Evolutionary conservation across 2,888 invertebrate genomes (phyloP).

Genomic region (Hyposoter dolosus): DNA sequence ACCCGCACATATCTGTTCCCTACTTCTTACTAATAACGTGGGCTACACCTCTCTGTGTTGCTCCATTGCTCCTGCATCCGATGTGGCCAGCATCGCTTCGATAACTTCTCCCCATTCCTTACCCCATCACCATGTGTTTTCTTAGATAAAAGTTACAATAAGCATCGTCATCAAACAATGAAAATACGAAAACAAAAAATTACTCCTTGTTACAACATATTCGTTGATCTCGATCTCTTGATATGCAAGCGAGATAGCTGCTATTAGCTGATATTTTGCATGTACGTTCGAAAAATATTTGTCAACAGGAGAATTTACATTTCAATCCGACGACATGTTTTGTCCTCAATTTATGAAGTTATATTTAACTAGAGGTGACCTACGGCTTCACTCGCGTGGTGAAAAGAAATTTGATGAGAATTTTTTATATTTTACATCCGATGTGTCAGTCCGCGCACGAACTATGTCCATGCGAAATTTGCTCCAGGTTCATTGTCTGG

Average conservation of each 20-base stretch:
- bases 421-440: neutral
- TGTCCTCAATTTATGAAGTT: neutral
- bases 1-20: conserved; percentile 79
- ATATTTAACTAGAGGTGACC: neutral
- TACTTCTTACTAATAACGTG: conserved; percentile 82
- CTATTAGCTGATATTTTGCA: neutral
- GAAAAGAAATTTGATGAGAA: neutral
- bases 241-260: neutral
- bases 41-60: conserved; percentile 67
- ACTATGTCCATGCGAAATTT: neutral
- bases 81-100: conserved; percentile 37
- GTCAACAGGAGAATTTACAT: neutral
- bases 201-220: neutral
- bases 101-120: conserved; percentile 36
- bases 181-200: neutral
- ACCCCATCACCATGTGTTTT: neutral
- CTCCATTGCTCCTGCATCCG: conserved; percentile 44
- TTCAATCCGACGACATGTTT: neutral
- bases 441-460: neutral
- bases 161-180: neutral
- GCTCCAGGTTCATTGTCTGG: neutral
- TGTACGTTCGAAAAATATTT: neutral
- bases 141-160: neutral
- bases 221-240: neutral
- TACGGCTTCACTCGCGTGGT: neutral